Evolutionary conservation across 37 sponge, comb jelly and placozoan species (phyloP).

Genomic region (Trichoplax adhaerens): DNA sequence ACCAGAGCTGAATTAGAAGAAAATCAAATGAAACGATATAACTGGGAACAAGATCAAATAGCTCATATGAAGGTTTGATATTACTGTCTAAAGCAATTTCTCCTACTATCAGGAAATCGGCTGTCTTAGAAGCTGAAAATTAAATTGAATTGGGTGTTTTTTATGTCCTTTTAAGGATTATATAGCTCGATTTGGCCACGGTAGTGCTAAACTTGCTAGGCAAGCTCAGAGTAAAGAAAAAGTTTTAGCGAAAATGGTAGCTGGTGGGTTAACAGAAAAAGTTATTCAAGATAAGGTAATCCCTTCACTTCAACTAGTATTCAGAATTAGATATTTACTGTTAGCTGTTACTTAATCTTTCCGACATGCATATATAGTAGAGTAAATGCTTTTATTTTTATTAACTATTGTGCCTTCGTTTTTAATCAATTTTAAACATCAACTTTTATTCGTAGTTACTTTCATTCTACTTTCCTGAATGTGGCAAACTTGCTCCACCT

Average conservation of each 20-base stretch:
- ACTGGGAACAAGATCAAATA: conserved; percentile 93
- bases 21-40: conserved; percentile 54
- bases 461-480: conserved; percentile 74
- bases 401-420: too few relatives aligned
- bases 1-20: conserved; percentile 78
- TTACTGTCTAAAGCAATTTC: too few relatives aligned
- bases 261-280: conserved; percentile 76
- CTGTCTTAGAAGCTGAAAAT: too few relatives aligned
- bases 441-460: conserved; percentile 19
- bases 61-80: conserved; percentile 73
- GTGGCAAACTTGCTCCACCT: conserved; percentile 73
- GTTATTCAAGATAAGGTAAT: conserved; percentile 51
- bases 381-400: too few relatives aligned
- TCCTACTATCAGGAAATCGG: too few relatives aligned
- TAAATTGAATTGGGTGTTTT: too few relatives aligned
- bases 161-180: conserved; percentile 38
- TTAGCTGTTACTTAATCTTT: too few relatives aligned
- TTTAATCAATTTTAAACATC: not conserved
- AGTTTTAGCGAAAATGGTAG: conserved; percentile 85
- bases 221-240: conserved; percentile 96
- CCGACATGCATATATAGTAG: too few relatives aligned
- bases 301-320: too few relatives aligned
- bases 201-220: conserved; percentile 64
- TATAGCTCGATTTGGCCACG: conserved; percentile 85
- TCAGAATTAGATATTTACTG: too few relatives aligned